Base-by-base conservation (phyloP, 2,888 invertebrate species). In the Vanessa cardui region DNA sequence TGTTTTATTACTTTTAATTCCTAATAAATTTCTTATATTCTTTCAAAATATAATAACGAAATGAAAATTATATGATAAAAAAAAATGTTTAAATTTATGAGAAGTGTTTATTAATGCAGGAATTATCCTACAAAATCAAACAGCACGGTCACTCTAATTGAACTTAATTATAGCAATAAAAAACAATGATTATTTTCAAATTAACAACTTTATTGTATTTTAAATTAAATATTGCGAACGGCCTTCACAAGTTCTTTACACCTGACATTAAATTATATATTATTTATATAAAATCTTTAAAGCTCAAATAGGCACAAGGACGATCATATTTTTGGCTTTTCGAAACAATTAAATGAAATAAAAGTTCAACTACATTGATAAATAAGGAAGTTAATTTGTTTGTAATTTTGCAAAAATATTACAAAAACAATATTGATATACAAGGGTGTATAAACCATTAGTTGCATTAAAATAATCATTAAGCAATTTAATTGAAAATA, bases 181-280 rank as follows among this genome's bases (percentile, higher is more conserved):
- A 65, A 61, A 33, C 20, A 21, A 47, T 61, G 59, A 61, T 66
- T 66, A 56, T 54, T 47, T 61, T 66, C 33, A 66, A 66, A 66
- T 61, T 61, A 61, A 56, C 39, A 31, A 46, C n/a, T 61, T 46
- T 61, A 54, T 56, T 61, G 65, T 47, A 39, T 54, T n/a, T 31
- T 47, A 60, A 31, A 61, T 49, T 26, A 47, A 56, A 61, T 4
- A 56, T 54, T 47, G 61, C 54, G 54, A 39, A 46, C 18, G 21
- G 56, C 54, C 58, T 64, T 58, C 49, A 15, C 31, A 18, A 26
- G 44, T 54, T 26, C 33, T 44, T 21, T 47, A 33, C n/a, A 20
- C 21, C 8, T 58, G 12, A 49, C 39, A 64, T 58, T 58, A 49
- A 58, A 54, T 54, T 54, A 54, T 54, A 31, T 6, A 50, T n/a